A percentile compares a stretch with the other conserved stretches of the same genome.
phyloP scores from a whole-genome alignment of 2,113 vertebrate species.

The Aptenodytes forsteri region DNA sequence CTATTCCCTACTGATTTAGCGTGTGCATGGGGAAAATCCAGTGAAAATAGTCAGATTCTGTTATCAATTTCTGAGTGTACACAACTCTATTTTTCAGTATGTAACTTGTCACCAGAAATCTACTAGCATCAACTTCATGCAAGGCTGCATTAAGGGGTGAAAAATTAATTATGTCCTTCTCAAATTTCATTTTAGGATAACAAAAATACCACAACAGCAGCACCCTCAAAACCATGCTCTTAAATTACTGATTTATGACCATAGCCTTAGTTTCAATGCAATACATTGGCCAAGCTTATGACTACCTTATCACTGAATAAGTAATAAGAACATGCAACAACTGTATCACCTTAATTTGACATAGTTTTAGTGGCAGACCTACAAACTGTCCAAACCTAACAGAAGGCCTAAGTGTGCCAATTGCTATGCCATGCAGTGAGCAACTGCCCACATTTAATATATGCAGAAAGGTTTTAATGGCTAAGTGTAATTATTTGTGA shows the following conservation, averaged over 20 bases:
- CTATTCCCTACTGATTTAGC: background rate
- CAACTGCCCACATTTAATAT: background rate
- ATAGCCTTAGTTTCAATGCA: background rate
- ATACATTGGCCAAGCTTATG: background rate
- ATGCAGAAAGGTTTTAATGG: background rate
- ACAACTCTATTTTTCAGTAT: background rate
- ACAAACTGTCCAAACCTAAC: background rate
- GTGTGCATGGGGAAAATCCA: background rate
- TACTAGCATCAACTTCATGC: background rate
- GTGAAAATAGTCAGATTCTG: background rate
- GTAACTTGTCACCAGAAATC: background rate
- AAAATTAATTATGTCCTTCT: background rate
- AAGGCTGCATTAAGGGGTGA: background rate
- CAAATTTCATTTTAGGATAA: background rate
- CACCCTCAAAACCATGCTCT: background rate
- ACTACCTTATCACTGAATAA: background rate
- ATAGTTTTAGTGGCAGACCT: background rate
- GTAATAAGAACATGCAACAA: background rate
- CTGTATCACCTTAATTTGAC: background rate
- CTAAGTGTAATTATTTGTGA: background rate
- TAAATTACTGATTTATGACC: background rate
- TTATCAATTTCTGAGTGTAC: background rate
- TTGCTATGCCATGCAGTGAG: background rate
- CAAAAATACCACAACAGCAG: background rate
- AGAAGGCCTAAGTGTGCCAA: fast-evolving